These are phyloP conservation scores for Odontomyia ornata DNA, from an alignment of 2,888 invertebrate species.

Conservation along the genomic window DNA sequence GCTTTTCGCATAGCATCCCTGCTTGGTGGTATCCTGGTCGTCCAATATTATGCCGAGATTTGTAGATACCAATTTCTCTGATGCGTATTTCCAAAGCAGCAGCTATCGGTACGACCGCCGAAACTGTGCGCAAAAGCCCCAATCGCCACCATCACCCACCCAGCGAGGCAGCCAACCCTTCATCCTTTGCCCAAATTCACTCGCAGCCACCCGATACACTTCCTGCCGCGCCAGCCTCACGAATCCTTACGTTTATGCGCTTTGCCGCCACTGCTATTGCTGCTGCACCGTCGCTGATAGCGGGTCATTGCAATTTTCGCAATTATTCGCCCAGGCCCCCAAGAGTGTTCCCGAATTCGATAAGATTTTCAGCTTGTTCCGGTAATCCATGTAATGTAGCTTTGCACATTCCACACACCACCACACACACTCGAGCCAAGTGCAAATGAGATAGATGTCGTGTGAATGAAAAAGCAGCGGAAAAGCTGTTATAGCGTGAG, in stretches of 20 bases:
- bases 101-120: neutral
- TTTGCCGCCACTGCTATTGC: too few relatives aligned
- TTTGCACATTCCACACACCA: neutral
- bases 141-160: neutral
- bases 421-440: conserved; percentile 10
- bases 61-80: conserved; percentile 26
- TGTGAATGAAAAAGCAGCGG: conserved; percentile 13
- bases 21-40: conserved; percentile 23
- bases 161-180: neutral
- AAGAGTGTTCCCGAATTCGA: conserved; percentile 30
- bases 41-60: conserved; percentile 27
- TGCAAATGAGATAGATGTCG: conserved; percentile 6
- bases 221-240: neutral
- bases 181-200: neutral
- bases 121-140: conserved; percentile 20
- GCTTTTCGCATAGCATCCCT: conserved; percentile 33
- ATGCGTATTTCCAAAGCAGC: conserved; percentile 32
- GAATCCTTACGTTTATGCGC: conserved; percentile 2
- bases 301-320: conserved; percentile 36
- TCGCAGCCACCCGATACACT: neutral
- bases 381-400: conserved; percentile 31
- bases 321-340: conserved; percentile 36
- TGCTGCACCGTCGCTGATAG: conserved; percentile 26
- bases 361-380: conserved; percentile 39
- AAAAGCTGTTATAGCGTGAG: neutral